Percentiles rank a stretch among this genome's conserved stretches.
phyloP scores from a whole-genome alignment of 2,113 vertebrate genomes.

The Varanus salvator region DNA sequence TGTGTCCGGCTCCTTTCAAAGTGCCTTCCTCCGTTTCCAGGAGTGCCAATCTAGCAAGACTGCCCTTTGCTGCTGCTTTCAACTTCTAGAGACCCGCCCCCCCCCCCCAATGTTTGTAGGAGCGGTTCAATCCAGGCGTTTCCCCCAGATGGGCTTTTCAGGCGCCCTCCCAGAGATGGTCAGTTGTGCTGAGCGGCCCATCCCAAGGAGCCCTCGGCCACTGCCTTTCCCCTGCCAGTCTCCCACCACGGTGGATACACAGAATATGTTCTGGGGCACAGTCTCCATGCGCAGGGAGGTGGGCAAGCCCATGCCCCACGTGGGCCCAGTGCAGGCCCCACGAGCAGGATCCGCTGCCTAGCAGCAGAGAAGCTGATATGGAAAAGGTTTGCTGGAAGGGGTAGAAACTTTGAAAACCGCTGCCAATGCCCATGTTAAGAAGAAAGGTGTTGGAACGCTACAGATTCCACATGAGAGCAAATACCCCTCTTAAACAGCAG shows the following conservation, averaged over 20 bases:
- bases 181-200: not conserved
- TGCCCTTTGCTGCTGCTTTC: not conserved
- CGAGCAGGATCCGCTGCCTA: not conserved
- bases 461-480: conserved; percentile 79
- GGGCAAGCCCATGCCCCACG: not conserved
- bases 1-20: no score
- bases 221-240: no score
- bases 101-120: not conserved
- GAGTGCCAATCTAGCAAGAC: not conserved
- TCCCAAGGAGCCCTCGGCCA: not conserved
- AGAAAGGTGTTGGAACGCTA: conserved; percentile 74
- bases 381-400: not conserved
- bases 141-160: no score
- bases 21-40: not conserved
- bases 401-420: not conserved
- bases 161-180: not conserved
- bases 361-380: no score
- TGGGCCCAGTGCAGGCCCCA: no score
- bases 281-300: not conserved
- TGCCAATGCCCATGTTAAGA: conserved; percentile 76
- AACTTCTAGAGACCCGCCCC: not conserved
- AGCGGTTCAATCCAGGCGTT: not conserved
- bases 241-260: no score
- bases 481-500: conserved; percentile 72
- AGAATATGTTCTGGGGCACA: not conserved